phyloP scores from a whole-genome alignment of 2,113 vertebrate species.

The Regulus satrapa region DNA sequence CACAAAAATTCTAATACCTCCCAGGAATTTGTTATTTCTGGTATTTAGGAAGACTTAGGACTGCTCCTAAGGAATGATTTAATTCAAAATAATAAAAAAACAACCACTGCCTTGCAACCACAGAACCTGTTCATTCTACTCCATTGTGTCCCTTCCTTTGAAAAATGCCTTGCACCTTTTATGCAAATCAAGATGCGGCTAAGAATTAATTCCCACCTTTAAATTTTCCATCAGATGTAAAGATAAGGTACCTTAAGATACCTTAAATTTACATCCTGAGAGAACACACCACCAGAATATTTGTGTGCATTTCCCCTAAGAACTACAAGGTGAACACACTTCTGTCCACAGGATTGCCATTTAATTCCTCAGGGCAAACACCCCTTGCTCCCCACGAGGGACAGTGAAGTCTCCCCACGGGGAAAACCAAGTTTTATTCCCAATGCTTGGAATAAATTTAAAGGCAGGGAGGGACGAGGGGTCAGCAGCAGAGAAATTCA shows the following conservation, averaged over 20 bases:
- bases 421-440: no score
- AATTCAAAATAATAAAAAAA: background rate
- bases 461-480: background rate
- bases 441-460: background rate
- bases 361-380: background rate
- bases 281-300: background rate
- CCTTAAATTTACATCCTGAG: background rate
- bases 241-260: background rate
- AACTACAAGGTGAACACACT: background rate
- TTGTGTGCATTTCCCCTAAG: background rate
- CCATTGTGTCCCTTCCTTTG: background rate
- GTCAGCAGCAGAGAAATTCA: background rate
- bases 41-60: background rate
- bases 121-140: background rate
- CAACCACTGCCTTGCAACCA: no score
- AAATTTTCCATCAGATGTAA: background rate
- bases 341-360: background rate
- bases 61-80: background rate
- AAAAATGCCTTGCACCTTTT: background rate
- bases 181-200: background rate
- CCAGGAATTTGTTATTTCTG: background rate
- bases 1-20: background rate
- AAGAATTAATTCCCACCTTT: background rate
- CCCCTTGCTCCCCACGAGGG: background rate
- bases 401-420: no score